A percentile compares a stretch with the other conserved stretches of the same genome.
Evolutionary conservation across 2,113 vertebrate species (phyloP).

Genomic region (Eurystomus gularis): DNA sequence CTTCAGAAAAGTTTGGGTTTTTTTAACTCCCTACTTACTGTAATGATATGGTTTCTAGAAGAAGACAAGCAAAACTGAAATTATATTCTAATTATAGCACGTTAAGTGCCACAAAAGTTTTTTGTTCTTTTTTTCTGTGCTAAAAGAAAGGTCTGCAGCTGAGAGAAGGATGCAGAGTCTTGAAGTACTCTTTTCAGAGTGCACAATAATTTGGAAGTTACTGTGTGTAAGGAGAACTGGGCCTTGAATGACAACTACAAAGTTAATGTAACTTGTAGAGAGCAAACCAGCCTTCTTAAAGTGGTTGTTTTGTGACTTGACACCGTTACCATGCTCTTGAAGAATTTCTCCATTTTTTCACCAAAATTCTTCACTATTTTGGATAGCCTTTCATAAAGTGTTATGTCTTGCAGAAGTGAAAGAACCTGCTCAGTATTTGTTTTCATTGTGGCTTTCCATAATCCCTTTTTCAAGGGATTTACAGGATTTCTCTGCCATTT

Average conservation of each 20-base stretch:
- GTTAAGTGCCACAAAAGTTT: background rate
- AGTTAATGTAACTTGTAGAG: background rate
- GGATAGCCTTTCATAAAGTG: background rate
- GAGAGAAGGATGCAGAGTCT: background rate
- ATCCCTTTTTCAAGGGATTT: background rate
- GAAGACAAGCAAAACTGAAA: background rate
- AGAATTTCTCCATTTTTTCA: background rate
- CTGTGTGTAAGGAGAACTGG: background rate
- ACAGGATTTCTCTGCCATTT: background rate
- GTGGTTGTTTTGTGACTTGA: background rate
- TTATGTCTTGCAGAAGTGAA: background rate
- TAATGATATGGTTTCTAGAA: background rate
- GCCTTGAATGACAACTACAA: background rate
- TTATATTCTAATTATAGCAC: conserved; percentile 1
- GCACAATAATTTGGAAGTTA: background rate
- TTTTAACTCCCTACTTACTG: background rate
- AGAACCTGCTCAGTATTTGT: background rate
- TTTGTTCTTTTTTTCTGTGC: background rate
- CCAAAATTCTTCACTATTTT: background rate
- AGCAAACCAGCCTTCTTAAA: background rate
- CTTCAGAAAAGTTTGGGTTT: background rate
- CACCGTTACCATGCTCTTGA: accelerated
- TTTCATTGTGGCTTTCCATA: background rate
- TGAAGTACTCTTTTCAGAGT: background rate
- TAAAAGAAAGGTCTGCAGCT: background rate